These are phyloP conservation scores for Dermatemys mawii DNA, from an alignment of 2,113 vertebrate genomes.

Conservation along the genomic window DNA sequence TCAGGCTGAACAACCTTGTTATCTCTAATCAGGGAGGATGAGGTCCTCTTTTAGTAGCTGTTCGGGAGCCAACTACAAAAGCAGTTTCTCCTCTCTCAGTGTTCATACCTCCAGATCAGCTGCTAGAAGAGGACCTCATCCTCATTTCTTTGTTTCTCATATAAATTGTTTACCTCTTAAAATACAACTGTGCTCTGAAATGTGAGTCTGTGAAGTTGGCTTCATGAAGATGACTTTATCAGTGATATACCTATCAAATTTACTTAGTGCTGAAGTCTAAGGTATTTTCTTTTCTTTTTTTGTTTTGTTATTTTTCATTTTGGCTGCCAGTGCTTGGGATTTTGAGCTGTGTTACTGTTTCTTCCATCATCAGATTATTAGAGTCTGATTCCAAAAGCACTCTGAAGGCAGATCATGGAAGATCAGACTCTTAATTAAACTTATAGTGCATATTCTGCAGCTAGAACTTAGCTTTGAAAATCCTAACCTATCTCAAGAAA, in stretches of 20 bases:
- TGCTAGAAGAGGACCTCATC: too few species aligned
- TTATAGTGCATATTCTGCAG: not conserved
- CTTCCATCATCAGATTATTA: not conserved
- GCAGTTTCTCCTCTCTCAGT: too few species aligned
- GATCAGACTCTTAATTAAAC: not conserved
- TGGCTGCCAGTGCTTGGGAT: not conserved
- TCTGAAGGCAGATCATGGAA: not conserved
- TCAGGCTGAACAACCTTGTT: too few species aligned
- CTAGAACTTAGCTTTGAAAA: not conserved
- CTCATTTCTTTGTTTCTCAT: constrained; percentile 10
- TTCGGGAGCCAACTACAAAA: too few species aligned
- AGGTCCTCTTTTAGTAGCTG: too few species aligned
- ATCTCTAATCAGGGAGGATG: too few species aligned
- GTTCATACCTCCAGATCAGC: too few species aligned
- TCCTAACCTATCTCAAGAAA: too few species aligned
- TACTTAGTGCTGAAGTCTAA: not conserved
- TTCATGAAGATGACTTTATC: not conserved
- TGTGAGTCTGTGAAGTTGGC: not conserved
- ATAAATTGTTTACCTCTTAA: not conserved
- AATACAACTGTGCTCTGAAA: not conserved
- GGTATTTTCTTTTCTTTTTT: not conserved
- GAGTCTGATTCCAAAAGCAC: not conserved
- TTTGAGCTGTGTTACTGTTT: not conserved
- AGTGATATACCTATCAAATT: not conserved
- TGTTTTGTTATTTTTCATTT: not conserved